Evolutionary conservation across 2,888 invertebrate species (phyloP).

Genomic region (Imbricaverruca yamaguchii): DNA sequence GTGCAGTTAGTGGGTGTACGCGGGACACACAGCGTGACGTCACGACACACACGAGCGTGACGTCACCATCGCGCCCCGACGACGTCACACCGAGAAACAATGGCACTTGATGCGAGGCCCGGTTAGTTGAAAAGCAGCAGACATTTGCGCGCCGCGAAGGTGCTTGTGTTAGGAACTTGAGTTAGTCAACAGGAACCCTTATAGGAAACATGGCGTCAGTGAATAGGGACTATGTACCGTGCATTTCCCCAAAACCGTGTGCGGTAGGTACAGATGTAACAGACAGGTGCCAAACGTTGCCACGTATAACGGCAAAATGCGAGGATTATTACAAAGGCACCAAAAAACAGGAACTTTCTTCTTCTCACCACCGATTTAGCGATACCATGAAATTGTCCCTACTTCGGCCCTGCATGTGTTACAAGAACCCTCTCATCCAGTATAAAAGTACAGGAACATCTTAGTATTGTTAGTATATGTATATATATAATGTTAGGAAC

Average conservation of each 20-base stretch:
- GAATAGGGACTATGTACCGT: slow-evolving; percentile 18
- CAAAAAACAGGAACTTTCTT: slow-evolving; percentile 21
- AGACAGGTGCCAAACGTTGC: neutral
- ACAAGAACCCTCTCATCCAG: slow-evolving; percentile 12
- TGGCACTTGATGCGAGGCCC: slow-evolving; percentile 22
- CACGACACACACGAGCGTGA: neutral
- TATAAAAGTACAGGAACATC: slow-evolving; percentile 25
- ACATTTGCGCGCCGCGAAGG: neutral
- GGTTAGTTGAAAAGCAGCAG: slow-evolving; percentile 13
- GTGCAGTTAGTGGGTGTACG: neutral
- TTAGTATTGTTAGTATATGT: slow-evolving; percentile 25
- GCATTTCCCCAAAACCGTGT: slow-evolving; percentile 14
- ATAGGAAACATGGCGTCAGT: slow-evolving; percentile 17
- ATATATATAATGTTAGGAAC: slow-evolving; percentile 22
- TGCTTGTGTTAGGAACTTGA: slow-evolving; percentile 20
- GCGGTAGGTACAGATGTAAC: slow-evolving; percentile 5
- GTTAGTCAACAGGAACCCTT: slow-evolving; percentile 21
- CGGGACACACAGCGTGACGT: neutral
- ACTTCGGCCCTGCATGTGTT: neutral
- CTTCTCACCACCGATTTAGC: neutral
- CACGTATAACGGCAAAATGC: neutral
- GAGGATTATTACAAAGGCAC: slow-evolving; percentile 18
- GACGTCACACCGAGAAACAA: neutral
- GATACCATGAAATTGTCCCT: slow-evolving; percentile 13
- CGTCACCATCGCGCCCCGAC: neutral